Conservation (phyloP, 2,888 invertebrate genomes). For the Plebejus argus region DNA sequence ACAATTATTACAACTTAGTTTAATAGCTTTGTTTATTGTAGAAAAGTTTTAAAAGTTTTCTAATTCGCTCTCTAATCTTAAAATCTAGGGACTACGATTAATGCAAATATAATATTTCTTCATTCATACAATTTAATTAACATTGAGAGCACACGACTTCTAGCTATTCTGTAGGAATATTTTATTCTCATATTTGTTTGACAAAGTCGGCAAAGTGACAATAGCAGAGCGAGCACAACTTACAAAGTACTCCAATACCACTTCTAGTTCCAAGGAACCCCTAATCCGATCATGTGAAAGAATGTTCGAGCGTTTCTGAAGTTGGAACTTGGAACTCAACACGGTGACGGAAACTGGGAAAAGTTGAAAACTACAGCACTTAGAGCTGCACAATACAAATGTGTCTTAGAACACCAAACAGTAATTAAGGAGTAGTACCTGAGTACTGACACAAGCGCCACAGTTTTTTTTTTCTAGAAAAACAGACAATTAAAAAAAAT, state of each 20-base stretch:
- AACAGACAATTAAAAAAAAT: too few species aligned
- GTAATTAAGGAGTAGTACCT: background rate
- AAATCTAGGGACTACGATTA: too few species aligned
- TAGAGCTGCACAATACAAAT: conserved; percentile 37
- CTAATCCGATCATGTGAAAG: conserved; percentile 74
- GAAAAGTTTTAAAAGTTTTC: background rate
- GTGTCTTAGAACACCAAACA: background rate
- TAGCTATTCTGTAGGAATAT: background rate
- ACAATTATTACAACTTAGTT: too few species aligned
- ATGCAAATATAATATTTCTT: background rate
- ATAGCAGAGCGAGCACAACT: conserved; percentile 57
- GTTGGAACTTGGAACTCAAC: conserved; percentile 58
- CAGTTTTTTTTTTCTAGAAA: too few species aligned
- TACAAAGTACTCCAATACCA: conserved; percentile 57
- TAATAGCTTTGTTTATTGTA: too few species aligned
- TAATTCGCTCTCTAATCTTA: too few species aligned
- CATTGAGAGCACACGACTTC: background rate
- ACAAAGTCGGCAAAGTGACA: conserved; percentile 51
- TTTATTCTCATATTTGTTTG: conserved; percentile 4
- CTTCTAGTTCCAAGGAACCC: conserved; percentile 67
- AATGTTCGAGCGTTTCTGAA: conserved; percentile 64
- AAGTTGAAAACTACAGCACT: conserved; percentile 58
- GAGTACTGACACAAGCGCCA: too few species aligned
- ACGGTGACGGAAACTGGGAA: conserved; percentile 62
- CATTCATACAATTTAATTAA: background rate